Base-by-base conservation (phyloP, 2,888 invertebrate genomes). In the Phytoseiulus persimilis region DNA sequence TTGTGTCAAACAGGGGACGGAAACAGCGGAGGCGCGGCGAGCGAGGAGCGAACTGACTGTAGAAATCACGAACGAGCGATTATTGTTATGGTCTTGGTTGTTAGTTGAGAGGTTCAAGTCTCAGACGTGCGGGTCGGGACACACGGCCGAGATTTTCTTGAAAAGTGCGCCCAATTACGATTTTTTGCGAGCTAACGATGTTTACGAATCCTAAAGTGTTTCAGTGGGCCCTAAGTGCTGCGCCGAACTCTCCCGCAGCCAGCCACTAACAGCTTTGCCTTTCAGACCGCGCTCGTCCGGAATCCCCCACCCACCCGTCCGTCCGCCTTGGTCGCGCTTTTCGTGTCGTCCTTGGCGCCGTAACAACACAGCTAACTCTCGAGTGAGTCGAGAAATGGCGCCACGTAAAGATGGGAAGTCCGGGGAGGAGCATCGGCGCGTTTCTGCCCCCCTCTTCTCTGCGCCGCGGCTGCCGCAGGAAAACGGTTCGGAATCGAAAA, bases 201-300 rank as follows among this genome's bases (percentile, higher is more conserved):
- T 87, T 87, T 87, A 87, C 87, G 87, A 87, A 87, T 87, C 87
- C 33, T 87, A 87, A 87, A 87, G 87, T 87, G 87, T 87, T 87
- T 87, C 87, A 6, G n/a, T 33, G 83, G 87, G 32, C 65, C 65
- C 18, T 65, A 65, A 65, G 65, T 65, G 65, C 65, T 23, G 28
- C 14, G 65, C 65, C 65, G 65, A 14, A 65, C 65, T 65, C 65
- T 28, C 65, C 23, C 65, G 18, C 65, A 65, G 18, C 65, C 65
- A 65, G 65, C 65, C 65, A 65, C 65, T 65, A 65, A 65, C 65
- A 65, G 65, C 65, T 65, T 28, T 18, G 65, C 65, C 65, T 14
- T 65, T 65, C 65, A 46, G 46, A 46, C 46, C 6, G 46, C 14
- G 46, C 46, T 46, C 46, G 14, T 14, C n/a, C n/a, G n/a, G 46